Evolutionary conservation across 2,113 vertebrate genomes (phyloP).

Genomic region (Hymenochirus boettgeri): DNA sequence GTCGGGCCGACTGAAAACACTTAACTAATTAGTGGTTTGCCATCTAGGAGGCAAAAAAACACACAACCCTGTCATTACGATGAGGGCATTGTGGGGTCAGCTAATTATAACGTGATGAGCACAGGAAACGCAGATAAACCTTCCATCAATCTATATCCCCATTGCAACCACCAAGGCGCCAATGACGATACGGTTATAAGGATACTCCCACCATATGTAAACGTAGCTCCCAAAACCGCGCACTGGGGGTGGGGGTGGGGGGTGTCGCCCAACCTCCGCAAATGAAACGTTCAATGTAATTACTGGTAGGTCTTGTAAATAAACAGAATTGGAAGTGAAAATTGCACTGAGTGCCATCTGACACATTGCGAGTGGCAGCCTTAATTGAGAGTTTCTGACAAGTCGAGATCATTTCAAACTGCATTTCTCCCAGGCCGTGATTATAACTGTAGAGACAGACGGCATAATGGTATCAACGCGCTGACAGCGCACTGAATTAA

Average conservation of each 20-base stretch:
- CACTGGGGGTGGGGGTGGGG: conserved; percentile 71
- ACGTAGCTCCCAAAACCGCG: too few relatives aligned
- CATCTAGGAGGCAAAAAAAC: conserved; percentile 81
- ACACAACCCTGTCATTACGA: conserved; percentile 82
- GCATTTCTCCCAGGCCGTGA: conserved; percentile 92
- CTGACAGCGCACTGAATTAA: conserved; percentile 95
- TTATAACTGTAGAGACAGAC: conserved; percentile 88
- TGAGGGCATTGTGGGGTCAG: conserved; percentile 83
- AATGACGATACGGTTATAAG: too few relatives aligned
- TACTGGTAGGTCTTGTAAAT: conserved; percentile 96
- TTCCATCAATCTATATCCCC: conserved; percentile 71
- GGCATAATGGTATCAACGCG: conserved; percentile 98
- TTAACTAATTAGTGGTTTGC: conserved; percentile 97
- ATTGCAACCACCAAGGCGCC: conserved; percentile 79
- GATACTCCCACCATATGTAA: conserved; percentile 72
- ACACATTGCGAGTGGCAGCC: conserved; percentile 91
- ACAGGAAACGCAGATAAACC: conserved; percentile 74
- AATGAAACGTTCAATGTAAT: conserved; percentile 98
- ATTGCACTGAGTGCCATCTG: conserved; percentile 83
- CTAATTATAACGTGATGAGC: conserved; percentile 94
- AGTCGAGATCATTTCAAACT: conserved; percentile 91
- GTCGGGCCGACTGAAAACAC: conserved; percentile 81
- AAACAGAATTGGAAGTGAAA: conserved; percentile 90
- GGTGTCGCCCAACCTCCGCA: conserved; percentile 80
- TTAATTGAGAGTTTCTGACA: conserved; percentile 99